A percentile compares a stretch with the other conserved stretches of the same genome.
Conservation (phyloP, 2,797 vertebrate genomes). For the Perdix hodgsoniae region DNA sequence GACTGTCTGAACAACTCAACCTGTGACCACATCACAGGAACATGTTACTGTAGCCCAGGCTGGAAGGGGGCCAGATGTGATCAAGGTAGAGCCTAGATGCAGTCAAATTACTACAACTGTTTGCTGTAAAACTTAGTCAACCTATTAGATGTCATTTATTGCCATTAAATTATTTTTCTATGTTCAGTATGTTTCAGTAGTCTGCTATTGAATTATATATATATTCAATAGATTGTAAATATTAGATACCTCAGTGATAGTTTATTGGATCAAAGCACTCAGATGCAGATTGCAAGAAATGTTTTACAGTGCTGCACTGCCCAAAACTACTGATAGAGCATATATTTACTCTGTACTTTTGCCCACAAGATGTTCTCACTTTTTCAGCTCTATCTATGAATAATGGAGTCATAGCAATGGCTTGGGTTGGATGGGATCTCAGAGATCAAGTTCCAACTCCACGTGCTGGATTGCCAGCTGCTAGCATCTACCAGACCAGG, state of each 20-base stretch:
- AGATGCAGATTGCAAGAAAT: neutral
- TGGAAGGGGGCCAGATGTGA: conserved; percentile 96
- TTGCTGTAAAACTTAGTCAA: neutral
- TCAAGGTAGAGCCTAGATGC: conserved; percentile 84
- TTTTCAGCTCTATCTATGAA: neutral
- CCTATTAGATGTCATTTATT: neutral
- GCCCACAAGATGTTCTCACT: neutral
- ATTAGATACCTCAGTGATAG: neutral
- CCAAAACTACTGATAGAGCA: neutral
- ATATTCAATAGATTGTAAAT: neutral
- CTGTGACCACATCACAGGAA: conserved; percentile 96
- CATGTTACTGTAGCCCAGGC: conserved; percentile 95
- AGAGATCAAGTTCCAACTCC: too few species aligned
- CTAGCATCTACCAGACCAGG: too few species aligned
- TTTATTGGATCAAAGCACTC: neutral
- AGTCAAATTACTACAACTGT: neutral
- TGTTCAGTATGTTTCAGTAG: neutral
- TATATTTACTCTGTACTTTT: neutral
- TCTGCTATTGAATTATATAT: neutral
- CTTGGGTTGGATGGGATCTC: too few species aligned
- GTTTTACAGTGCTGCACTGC: neutral
- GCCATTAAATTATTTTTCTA: neutral
- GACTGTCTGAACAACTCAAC: conserved; percentile 97
- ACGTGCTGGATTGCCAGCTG: too few species aligned
- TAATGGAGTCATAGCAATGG: too few species aligned